Conservation (phyloP, 1,140 invertebrate genomes). For the Hirudo medicinalis region DNA sequence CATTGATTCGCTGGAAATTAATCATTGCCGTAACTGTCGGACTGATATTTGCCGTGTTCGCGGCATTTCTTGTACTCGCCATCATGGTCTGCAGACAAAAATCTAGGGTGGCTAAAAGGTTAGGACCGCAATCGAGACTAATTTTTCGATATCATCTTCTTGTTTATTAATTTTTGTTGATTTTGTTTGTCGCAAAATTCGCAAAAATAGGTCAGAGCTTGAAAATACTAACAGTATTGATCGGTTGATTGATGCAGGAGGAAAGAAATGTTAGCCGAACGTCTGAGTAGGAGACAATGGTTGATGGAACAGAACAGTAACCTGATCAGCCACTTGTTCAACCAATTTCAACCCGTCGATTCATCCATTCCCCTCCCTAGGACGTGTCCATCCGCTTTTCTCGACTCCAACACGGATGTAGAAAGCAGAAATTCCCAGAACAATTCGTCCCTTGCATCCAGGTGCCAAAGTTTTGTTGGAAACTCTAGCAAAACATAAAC, state of each 20-base stretch:
- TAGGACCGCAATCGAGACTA: background rate
- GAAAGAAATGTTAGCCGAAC: background rate
- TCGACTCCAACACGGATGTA: no score
- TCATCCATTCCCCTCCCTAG: background rate
- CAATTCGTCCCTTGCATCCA: no score
- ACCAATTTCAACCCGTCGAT: background rate
- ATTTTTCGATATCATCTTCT: background rate
- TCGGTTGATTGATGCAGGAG: background rate
- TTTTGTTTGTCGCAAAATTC: no score
- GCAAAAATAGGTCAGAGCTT: no score
- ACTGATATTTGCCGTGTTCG: background rate
- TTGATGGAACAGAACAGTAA: background rate
- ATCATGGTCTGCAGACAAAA: background rate
- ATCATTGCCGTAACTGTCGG: slow-evolving; percentile 1
- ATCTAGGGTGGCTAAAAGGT: background rate
- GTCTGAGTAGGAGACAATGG: background rate
- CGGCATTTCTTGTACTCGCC: background rate
- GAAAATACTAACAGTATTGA: background rate
- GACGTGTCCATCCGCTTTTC: background rate
- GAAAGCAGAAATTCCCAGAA: no score
- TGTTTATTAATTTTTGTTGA: no score
- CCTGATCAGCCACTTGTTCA: background rate
- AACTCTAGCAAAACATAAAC: no score
- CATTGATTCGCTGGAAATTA: background rate
- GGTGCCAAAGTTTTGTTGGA: no score